Conservation (phyloP, 2,888 invertebrate species). For the Malachius bipustulatus region DNA sequence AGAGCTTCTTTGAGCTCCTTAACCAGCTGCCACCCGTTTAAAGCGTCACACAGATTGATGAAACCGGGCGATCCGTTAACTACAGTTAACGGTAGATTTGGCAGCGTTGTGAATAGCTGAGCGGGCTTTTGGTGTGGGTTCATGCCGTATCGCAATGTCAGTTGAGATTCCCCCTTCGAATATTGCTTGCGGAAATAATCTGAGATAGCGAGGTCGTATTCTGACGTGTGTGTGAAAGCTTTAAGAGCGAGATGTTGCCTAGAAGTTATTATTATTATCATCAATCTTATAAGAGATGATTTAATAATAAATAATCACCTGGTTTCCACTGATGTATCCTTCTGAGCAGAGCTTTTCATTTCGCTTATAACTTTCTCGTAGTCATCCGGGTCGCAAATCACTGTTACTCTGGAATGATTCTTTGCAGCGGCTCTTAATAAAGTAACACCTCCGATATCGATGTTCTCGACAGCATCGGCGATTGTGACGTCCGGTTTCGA, state of each 20-base stretch:
- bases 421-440: slow-evolving; percentile 92
- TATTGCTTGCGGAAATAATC: slow-evolving; percentile 92
- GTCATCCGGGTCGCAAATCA: slow-evolving; percentile 84
- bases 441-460: slow-evolving; percentile 95
- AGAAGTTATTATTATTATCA: slow-evolving; percentile 25
- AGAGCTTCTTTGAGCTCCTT: slow-evolving; percentile 71
- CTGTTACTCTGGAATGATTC: slow-evolving; percentile 88
- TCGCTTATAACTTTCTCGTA: slow-evolving; percentile 67
- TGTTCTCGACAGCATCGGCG: slow-evolving; percentile 87
- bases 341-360: slow-evolving; percentile 47
- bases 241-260: slow-evolving; percentile 75
- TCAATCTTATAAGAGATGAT: too few relatives aligned
- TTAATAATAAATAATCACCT: slow-evolving; percentile 40
- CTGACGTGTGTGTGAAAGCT: slow-evolving; percentile 93
- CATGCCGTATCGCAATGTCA: slow-evolving; percentile 88
- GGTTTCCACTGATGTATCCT: slow-evolving; percentile 60
- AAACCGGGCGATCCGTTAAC: slow-evolving; percentile 93
- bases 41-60: slow-evolving; percentile 93
- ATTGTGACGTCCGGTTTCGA: slow-evolving; percentile 68
- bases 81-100: slow-evolving; percentile 73
- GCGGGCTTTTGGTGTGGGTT: slow-evolving; percentile 98
- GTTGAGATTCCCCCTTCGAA: slow-evolving; percentile 61
- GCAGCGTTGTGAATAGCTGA: slow-evolving; percentile 71
- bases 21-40: slow-evolving; percentile 96
- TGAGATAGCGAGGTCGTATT: slow-evolving; percentile 88